Conservation (phyloP, 2,888 invertebrate genomes). For the Drosophila villosipedis region DNA sequence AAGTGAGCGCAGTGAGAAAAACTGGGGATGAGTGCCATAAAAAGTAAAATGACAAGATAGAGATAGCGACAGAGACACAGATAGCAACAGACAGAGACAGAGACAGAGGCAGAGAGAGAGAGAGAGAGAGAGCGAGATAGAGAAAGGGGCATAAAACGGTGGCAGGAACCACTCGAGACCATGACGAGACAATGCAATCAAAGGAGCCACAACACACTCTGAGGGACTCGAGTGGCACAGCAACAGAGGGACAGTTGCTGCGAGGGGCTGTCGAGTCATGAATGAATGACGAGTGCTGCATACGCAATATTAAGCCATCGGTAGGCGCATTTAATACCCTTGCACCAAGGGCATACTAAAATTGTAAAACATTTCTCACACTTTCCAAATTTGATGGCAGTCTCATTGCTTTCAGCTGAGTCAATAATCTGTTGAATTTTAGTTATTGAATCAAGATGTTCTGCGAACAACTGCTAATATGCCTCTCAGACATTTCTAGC, state of each 20-base stretch:
- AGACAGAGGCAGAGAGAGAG: constrained; percentile 3
- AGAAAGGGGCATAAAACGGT: constrained; percentile 33
- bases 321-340: constrained; percentile 21
- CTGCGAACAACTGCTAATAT: background rate
- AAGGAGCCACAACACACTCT: constrained; percentile 64
- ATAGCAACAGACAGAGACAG: constrained; percentile 1
- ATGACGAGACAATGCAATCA: constrained; percentile 82
- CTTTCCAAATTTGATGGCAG: background rate
- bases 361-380: background rate
- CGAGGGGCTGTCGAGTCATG: constrained; percentile 51
- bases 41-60: constrained; percentile 59
- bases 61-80: constrained; percentile 4
- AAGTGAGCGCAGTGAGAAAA: constrained; percentile 70
- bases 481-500: background rate
- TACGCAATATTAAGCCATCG: constrained; percentile 76
- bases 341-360: background rate
- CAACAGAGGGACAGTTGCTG: background rate
- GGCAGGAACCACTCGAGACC: constrained; percentile 78
- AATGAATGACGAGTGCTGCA: constrained; percentile 72
- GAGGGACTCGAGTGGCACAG: constrained; percentile 2
- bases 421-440: background rate
- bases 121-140: constrained; percentile 2
- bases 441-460: background rate
- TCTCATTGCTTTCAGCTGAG: background rate
- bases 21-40: constrained; percentile 53